Conservation (phyloP, 2,113 vertebrate genomes). For the Chaenogobius annularis region DNA sequence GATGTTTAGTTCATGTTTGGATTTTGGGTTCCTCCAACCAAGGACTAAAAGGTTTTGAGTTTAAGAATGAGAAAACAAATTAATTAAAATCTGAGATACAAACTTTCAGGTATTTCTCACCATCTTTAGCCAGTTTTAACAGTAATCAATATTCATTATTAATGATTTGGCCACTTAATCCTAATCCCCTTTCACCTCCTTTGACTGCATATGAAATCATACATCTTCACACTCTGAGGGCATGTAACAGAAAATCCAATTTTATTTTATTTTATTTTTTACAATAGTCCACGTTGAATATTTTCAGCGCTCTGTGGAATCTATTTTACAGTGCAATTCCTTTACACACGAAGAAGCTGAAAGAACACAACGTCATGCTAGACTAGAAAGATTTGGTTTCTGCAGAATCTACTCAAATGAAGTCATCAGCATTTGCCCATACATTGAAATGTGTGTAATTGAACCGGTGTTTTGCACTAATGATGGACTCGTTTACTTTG, state of each 20-base stretch:
- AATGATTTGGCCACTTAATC: background rate
- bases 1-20: too few species aligned
- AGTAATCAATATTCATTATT: background rate
- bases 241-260: background rate
- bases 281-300: background rate
- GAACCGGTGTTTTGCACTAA: slow-evolving; percentile 43
- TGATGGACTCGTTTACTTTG: slow-evolving; percentile 28
- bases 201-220: background rate
- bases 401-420: background rate
- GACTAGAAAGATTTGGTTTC: background rate
- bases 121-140: background rate
- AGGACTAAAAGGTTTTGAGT: background rate
- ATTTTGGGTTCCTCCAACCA: too few species aligned
- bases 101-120: too few species aligned
- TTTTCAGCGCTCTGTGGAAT: background rate
- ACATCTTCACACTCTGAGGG: background rate
- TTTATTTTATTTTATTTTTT: background rate
- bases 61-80: background rate
- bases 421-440: slow-evolving; percentile 31
- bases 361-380: background rate
- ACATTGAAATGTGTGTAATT: slow-evolving; percentile 44
- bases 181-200: background rate
- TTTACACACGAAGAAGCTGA: background rate
- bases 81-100: too few species aligned
- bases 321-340: background rate